These are phyloP conservation scores for rat (Rattus norvegicus) DNA, from an alignment of 2,113 vertebrate species.

Conservation along the genomic window DNA sequence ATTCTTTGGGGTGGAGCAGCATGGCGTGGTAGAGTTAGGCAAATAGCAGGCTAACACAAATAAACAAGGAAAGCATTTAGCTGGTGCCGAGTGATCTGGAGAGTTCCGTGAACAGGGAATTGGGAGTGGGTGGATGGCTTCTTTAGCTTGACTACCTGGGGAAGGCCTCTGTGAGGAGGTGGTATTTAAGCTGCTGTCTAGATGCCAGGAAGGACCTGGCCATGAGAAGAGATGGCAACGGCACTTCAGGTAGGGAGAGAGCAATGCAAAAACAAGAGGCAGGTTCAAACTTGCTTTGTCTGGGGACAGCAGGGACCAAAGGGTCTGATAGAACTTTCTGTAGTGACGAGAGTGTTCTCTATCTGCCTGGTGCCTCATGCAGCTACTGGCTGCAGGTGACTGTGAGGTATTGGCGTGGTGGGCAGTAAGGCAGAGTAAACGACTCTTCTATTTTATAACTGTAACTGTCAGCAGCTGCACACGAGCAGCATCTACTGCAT, in stretches of 20 bases:
- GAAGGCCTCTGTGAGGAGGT: not conserved
- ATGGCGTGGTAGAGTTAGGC: not conserved
- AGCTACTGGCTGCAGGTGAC: not conserved
- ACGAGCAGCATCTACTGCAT: too few species aligned
- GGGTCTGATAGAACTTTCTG: not conserved
- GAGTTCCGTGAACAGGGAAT: not conserved
- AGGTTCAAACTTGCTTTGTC: not conserved
- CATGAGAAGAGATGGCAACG: not conserved
- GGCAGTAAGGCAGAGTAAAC: not conserved
- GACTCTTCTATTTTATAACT: not conserved
- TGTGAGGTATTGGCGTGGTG: accelerated
- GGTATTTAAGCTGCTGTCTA: conserved; percentile 12
- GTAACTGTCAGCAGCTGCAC: not conserved
- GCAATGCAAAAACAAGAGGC: not conserved
- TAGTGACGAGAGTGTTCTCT: not conserved
- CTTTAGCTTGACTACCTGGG: not conserved
- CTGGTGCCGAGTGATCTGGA: not conserved
- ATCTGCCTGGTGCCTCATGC: accelerated
- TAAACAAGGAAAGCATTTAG: not conserved
- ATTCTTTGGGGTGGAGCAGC: not conserved
- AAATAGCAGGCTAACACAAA: not conserved
- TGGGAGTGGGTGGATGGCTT: not conserved
- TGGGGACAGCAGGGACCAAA: not conserved
- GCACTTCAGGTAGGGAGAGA: not conserved
- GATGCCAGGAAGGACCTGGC: not conserved